phyloP scores from a whole-genome alignment of 2,888 invertebrate genomes.

The Boloria selene region DNA sequence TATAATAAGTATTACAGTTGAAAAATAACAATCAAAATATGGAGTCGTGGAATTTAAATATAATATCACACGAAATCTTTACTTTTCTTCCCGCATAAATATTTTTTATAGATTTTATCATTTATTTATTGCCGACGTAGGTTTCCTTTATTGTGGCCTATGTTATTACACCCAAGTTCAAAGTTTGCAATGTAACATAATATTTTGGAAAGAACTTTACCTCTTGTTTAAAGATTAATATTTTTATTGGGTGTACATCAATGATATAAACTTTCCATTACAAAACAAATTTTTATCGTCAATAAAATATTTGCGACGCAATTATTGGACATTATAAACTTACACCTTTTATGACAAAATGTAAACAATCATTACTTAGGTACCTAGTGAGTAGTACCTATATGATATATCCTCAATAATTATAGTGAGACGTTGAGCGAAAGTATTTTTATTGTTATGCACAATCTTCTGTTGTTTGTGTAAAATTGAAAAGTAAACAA shows the following conservation, averaged over 20 bases:
- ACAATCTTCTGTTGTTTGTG: conserved; percentile 1
- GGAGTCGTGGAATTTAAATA: too few relatives aligned
- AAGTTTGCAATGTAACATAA: too few relatives aligned
- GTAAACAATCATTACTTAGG: background rate
- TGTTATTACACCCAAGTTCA: too few relatives aligned
- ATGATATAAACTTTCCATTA: background rate
- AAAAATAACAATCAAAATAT: too few relatives aligned
- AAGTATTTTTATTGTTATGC: background rate
- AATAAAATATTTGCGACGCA: conserved; percentile 9
- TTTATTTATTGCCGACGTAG: too few relatives aligned
- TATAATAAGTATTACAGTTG: too few relatives aligned
- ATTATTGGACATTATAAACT: background rate
- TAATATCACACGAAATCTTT: too few relatives aligned
- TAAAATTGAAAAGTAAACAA: conserved; percentile 2
- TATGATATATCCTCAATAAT: background rate
- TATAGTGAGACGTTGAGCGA: background rate
- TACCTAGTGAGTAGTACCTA: too few relatives aligned
- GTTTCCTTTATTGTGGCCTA: too few relatives aligned
- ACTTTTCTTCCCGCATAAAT: too few relatives aligned
- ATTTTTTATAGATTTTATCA: too few relatives aligned
- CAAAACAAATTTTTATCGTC: background rate
- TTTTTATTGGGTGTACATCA: background rate
- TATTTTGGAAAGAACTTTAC: background rate
- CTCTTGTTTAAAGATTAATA: background rate
- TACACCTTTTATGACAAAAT: background rate